Base-by-base conservation (phyloP, 2,888 invertebrate species). In the Hyalella azteca region DNA sequence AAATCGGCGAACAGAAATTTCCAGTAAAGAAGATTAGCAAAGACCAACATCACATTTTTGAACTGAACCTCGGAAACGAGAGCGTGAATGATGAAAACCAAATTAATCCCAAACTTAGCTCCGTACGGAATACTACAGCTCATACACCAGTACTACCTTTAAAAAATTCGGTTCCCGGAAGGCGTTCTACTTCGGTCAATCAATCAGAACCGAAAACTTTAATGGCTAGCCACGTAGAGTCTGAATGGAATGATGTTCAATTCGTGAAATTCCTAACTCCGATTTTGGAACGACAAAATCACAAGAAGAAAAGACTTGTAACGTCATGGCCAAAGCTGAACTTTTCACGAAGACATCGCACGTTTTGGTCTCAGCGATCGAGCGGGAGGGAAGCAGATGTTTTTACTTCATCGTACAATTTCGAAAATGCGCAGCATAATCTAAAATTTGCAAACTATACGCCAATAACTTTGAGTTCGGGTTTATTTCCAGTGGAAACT, bases 171-270 rank as follows among this genome's bases (percentile, higher is more conserved):
- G 22, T 3, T 11, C 54, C 22, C 54, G 2, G 2, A 22, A 9
- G 54, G 7, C 54, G 54, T 9, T 26, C 5, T 5, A n/a, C 49
- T 22, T 7, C 22, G 22, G 49, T 22, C 1, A 22, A 5, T 49
- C 54, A 22, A 29, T 22, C 54, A 26, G 26, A 54, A 19, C 3
- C 3, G 26, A 13, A 5, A 15, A 29, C 54, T 29, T 29, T 7
- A 7, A 22, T 26, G 26, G 22, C 54, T 26, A 22, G 26, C 22
- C 54, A 54, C 36, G 9, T 0, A 32, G 36, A 15, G 66, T 36
- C 32, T 15, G 39, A 36, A 13, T 66, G 66, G 66, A 66, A 66
- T 29, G 66, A 66, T 66, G 66, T 66, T 3, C 66, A 32, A 66
- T 66, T 66, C 13, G 32, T 66, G 19, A 32, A 66, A 39, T 9